phyloP scores from a whole-genome alignment of 2,113 vertebrate genomes.

The Colius striatus region DNA sequence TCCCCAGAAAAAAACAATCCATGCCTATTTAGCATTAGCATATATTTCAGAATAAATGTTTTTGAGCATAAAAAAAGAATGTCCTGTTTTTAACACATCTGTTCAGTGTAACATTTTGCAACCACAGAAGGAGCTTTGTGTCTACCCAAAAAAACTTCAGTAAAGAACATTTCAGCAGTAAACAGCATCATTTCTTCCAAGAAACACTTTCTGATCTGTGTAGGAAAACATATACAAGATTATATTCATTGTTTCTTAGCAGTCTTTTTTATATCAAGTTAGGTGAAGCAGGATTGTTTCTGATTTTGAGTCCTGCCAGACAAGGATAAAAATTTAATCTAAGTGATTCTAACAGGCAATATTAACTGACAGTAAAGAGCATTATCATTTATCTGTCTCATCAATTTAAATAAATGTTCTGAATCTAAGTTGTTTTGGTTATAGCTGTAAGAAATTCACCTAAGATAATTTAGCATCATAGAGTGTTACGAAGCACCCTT shows the following conservation, averaged over 20 bases:
- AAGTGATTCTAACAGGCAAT: neutral
- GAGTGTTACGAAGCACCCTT: neutral
- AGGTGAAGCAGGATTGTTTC: neutral
- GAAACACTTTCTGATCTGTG: neutral
- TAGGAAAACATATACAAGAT: neutral
- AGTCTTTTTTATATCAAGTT: neutral
- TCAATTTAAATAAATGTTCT: neutral
- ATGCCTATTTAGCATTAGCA: neutral
- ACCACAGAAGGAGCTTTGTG: neutral
- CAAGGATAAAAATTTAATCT: neutral
- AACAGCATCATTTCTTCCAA: neutral
- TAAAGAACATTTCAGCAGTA: neutral
- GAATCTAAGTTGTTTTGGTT: neutral
- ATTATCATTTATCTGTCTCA: neutral
- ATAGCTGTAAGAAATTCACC: neutral
- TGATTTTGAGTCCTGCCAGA: neutral
- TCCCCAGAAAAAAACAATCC: accelerated
- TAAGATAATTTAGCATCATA: neutral
- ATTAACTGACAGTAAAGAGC: neutral
- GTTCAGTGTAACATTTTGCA: neutral
- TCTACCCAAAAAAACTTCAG: neutral
- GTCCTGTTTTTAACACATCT: neutral
- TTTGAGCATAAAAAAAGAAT: neutral
- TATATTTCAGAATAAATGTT: neutral
- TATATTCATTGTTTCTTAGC: neutral